Evolutionary conservation across 1,140 invertebrate species (phyloP).

Genomic region (Medauroidea extradentata): DNA sequence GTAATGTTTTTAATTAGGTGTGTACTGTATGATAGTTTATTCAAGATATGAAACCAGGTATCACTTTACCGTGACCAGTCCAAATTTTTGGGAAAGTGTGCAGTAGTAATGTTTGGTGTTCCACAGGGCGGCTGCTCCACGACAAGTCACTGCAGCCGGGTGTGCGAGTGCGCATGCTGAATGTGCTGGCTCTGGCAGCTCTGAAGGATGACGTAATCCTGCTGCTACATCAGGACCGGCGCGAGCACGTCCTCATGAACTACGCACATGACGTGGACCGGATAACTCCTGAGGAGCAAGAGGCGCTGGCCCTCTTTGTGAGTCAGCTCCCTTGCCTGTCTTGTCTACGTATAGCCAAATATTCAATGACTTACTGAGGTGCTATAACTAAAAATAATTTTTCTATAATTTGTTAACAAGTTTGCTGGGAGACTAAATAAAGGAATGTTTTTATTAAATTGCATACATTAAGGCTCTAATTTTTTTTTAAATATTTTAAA

Average conservation of each 20-base stretch:
- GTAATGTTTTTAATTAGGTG: no score
- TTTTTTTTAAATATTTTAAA: constrained; percentile 8
- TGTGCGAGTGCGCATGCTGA: constrained; percentile 58
- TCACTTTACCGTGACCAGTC: no score
- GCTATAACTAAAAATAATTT: no score
- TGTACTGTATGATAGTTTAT: no score
- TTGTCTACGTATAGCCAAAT: no score
- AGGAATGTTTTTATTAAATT: not conserved
- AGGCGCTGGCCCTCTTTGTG: constrained; percentile 75
- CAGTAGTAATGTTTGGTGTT: no score
- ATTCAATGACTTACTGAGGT: no score
- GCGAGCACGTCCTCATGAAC: constrained; percentile 85
- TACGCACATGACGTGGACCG: constrained; percentile 80
- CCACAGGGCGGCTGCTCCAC: constrained; percentile 60
- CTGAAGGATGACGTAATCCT: constrained; percentile 87
- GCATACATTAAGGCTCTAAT: not conserved
- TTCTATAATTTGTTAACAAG: not conserved
- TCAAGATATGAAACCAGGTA: no score
- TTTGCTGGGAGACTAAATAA: not conserved
- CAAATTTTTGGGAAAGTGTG: no score
- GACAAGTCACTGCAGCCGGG: constrained; percentile 54
- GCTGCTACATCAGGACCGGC: constrained; percentile 82
- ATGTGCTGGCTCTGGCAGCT: constrained; percentile 67
- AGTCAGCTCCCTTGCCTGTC: constrained; percentile 37
- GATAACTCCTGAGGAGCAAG: constrained; percentile 69